These are phyloP conservation scores for Solea senegalensis DNA, from an alignment of 2,113 vertebrate species.

Conservation along the genomic window DNA sequence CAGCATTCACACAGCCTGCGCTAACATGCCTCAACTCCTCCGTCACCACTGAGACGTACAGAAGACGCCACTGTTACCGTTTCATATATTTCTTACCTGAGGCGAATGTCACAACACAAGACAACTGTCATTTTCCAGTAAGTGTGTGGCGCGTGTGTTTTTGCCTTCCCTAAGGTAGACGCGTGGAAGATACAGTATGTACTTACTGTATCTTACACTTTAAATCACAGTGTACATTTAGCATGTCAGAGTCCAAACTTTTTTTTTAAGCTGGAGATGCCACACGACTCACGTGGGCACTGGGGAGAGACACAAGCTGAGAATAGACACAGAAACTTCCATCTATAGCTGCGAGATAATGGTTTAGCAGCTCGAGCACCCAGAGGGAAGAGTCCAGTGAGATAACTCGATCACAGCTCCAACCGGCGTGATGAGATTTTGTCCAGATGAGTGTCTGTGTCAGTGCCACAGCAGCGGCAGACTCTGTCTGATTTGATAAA, in stretches of 20 bases:
- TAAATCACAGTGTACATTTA: constrained; percentile 47
- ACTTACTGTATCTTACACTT: not conserved
- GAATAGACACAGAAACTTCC: constrained; percentile 57
- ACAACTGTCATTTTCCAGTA: not conserved
- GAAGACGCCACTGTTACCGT: constrained; percentile 7
- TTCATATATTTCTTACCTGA: constrained; percentile 7
- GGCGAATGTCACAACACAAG: constrained; percentile 25
- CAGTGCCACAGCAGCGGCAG: not conserved
- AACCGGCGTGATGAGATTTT: constrained; percentile 1
- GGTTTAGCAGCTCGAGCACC: constrained; percentile 31
- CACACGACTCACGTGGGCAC: constrained; percentile 41
- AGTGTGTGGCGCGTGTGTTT: too few species aligned
- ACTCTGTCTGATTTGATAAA: too few species aligned
- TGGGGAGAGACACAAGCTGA: constrained; percentile 28
- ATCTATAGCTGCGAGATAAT: constrained; percentile 50
- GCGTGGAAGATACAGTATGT: too few species aligned
- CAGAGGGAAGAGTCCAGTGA: constrained; percentile 29
- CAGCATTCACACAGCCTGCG: constrained; percentile 57
- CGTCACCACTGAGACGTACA: constrained; percentile 50
- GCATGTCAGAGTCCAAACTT: constrained; percentile 43
- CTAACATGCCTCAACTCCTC: constrained; percentile 40
- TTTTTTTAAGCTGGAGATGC: constrained; percentile 32
- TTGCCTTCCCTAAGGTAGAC: too few species aligned
- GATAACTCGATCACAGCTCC: constrained; percentile 16
- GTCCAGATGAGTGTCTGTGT: not conserved